Conservation (phyloP, 2,888 invertebrate genomes). For the Eupithecia vulgata region DNA sequence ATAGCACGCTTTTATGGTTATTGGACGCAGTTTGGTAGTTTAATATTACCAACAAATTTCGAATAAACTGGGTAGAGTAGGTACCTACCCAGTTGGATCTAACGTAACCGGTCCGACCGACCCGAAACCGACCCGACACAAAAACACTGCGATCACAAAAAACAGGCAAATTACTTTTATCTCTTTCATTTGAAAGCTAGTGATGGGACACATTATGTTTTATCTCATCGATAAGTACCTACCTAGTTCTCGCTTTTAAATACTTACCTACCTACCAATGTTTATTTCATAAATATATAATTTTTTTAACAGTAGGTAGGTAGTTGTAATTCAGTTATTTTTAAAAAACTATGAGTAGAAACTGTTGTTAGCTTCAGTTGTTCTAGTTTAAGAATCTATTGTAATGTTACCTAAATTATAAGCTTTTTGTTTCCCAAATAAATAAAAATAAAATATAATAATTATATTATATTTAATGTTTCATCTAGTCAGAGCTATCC, state of each 20-base stretch:
- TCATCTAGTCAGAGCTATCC: too few species aligned
- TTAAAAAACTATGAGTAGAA: too few species aligned
- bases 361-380: too few species aligned
- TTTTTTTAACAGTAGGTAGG: too few species aligned
- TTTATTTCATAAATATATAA: too few species aligned
- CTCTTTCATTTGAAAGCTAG: constrained; percentile 34
- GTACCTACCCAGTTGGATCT: not conserved
- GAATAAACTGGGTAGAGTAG: constrained; percentile 15
- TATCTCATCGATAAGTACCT: not conserved
- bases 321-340: too few species aligned
- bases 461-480: too few species aligned
- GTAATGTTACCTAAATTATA: too few species aligned
- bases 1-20: constrained; percentile 39
- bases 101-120: not conserved
- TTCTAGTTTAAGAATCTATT: too few species aligned
- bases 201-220: constrained; percentile 44
- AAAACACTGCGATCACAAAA: not conserved
- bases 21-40: constrained; percentile 36
- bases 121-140: not conserved
- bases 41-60: constrained; percentile 25
- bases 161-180: constrained; percentile 14
- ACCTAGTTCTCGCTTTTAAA: not conserved
- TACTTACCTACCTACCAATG: not conserved
- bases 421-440: too few species aligned
- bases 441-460: too few species aligned